Base-by-base conservation (phyloP, 1,140 invertebrate genomes). In the Euschistus heros region DNA sequence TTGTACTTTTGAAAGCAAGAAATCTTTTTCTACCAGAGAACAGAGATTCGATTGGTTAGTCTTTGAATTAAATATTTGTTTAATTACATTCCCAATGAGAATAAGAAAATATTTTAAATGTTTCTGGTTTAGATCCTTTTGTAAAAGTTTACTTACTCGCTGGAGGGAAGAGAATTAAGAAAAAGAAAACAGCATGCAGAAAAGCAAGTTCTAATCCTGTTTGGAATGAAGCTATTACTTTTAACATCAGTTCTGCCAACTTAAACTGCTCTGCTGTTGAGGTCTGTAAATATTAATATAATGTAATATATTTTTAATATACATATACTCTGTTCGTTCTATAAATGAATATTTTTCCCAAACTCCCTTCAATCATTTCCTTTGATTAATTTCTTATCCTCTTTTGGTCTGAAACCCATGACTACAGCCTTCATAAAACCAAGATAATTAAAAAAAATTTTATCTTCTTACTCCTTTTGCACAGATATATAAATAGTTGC, bases 181-280 rank as follows among this genome's bases (percentile, higher is more conserved):
- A 95, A 81, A 94, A 92, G 73, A 90, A 89, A 74, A 89, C 88
- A 5, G 89, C 89, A 27, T 87, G 91, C 59, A 85, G 90, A 65
- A 88, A 92, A 74, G 86, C 87, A 71, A 91, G 86, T 15, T 81
- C 85, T 46, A 90, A 91, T 78, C 92, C 93, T n/a, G 87, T 93
- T 10, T 97, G 94, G 89, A 95, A 96, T 75, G 92, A 97, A 76
- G 91, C 91, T 5, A 84, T 95, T 69, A 86, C 89, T 15, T 97
- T 96, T 75, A 94, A 92, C 75, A 80, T 94, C 70, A 78, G 87
- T 57, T 82, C 87, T 6, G 77, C 79, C 44, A 81, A 81, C 70
- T 76, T 91, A 2, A 78, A 83, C 46, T 81, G 82, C 69, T 83
- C 86, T 68, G 85, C 86, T 50, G 81, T 91, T 70, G 88, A 91